Evolutionary conservation across 2,113 vertebrate species (phyloP).

Genomic region (Labrus mixtus): DNA sequence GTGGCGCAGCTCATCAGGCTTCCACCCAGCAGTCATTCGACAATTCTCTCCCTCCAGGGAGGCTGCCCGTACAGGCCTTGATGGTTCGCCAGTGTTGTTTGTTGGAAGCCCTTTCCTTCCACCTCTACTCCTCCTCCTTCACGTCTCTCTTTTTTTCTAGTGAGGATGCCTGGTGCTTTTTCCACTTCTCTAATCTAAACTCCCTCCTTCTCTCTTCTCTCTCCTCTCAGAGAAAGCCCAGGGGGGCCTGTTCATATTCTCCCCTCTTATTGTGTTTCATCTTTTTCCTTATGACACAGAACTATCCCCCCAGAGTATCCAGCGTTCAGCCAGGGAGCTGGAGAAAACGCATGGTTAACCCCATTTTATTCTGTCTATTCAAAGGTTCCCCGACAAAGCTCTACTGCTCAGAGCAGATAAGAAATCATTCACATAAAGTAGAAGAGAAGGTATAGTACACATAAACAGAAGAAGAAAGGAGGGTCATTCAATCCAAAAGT

Average conservation of each 20-base stretch:
- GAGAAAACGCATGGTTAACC: conserved; percentile 82
- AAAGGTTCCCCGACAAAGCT: conserved; percentile 71
- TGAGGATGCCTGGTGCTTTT: conserved; percentile 59
- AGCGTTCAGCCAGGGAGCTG: conserved; percentile 69
- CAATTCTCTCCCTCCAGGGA: conserved; percentile 66
- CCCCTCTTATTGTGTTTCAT: conserved; percentile 78
- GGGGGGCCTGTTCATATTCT: conserved; percentile 79
- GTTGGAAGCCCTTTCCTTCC: conserved; percentile 50
- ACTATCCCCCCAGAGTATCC: conserved; percentile 73
- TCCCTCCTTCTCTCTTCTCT: conserved; percentile 53
- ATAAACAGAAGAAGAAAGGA: conserved; percentile 49
- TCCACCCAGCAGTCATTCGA: conserved; percentile 63
- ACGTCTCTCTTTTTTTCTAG: conserved; percentile 52
- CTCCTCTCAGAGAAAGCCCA: conserved; percentile 69
- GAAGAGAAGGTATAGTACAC: conserved; percentile 41
- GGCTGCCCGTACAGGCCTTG: conserved; percentile 52
- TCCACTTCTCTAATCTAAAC: conserved; percentile 74
- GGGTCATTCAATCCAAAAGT: conserved; percentile 52
- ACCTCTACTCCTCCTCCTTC: conserved; percentile 53
- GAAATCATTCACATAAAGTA: conserved; percentile 54
- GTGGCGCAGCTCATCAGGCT: conserved; percentile 57
- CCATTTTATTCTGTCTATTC: conserved; percentile 81
- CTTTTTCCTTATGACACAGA: conserved; percentile 79
- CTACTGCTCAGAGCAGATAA: conserved; percentile 60
- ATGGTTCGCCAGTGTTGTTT: conserved; percentile 65